Percentiles rank a stretch among this genome's conserved stretches.
Conservation (phyloP, 2,888 invertebrate species). For the Thymelicus acteon region DNA sequence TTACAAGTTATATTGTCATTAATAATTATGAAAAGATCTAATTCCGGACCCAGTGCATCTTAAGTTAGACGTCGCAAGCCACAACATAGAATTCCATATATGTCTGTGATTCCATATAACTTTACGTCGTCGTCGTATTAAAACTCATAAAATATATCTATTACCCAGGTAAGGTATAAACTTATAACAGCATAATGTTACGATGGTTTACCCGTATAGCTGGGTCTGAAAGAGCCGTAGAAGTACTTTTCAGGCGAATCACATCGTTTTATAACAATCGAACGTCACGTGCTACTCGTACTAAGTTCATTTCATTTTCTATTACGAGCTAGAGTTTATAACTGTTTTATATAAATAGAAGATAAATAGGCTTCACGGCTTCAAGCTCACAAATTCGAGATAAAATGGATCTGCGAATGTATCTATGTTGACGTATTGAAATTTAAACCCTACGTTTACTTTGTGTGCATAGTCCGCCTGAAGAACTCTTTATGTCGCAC, state of each 20-base stretch:
- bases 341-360: too few relatives aligned
- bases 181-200: not conserved
- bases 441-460: not conserved
- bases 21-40: too few relatives aligned
- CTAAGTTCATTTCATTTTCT: not conserved
- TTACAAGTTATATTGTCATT: too few relatives aligned
- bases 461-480: slow-evolving; percentile 9
- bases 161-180: slow-evolving; percentile 1
- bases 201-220: too few relatives aligned
- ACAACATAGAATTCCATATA: not conserved
- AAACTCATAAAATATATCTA: not conserved
- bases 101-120: not conserved
- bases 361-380: not conserved
- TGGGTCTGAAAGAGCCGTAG: too few relatives aligned
- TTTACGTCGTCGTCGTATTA: not conserved
- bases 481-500: slow-evolving; percentile 21
- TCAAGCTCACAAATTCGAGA: not conserved
- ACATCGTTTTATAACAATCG: too few relatives aligned
- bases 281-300: not conserved
- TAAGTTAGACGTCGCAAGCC: not conserved
- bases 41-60: not conserved
- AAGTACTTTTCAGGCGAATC: too few relatives aligned
- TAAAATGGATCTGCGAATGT: not conserved
- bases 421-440: not conserved
- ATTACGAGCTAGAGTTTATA: too few relatives aligned